Conservation (phyloP, 53 echinoderm and acorn worm species). For the Henricia sp. region DNA sequence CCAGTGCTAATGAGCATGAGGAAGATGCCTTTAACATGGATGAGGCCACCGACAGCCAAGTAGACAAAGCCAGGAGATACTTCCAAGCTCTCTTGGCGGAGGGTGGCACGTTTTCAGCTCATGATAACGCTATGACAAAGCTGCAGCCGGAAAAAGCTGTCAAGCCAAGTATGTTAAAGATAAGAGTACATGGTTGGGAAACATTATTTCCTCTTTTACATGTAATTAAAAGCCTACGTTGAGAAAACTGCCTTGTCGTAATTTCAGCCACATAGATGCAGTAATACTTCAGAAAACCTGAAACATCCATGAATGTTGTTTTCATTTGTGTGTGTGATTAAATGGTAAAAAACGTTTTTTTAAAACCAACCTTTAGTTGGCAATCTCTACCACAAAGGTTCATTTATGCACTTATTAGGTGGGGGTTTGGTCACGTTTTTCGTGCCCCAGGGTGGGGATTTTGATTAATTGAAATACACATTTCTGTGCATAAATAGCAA, state of each 20-base stretch:
- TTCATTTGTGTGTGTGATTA: background rate
- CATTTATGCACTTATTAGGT: too few species aligned
- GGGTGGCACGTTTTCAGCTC: background rate
- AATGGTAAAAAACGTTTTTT: background rate
- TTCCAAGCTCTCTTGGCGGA: background rate
- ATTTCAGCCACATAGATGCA: too few species aligned
- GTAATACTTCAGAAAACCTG: background rate
- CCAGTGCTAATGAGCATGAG: background rate
- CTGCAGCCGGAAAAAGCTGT: slow-evolving; percentile 23
- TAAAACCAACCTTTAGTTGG: too few species aligned
- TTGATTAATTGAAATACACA: too few species aligned
- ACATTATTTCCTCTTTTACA: too few species aligned
- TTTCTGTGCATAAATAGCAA: too few species aligned
- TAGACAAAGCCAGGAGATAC: slow-evolving; percentile 18
- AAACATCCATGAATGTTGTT: background rate
- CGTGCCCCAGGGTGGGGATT: too few species aligned
- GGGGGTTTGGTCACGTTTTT: too few species aligned
- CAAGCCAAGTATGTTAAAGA: background rate
- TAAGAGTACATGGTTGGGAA: too few species aligned
- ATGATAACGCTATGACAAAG: background rate
- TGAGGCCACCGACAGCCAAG: background rate
- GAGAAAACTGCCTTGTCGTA: too few species aligned
- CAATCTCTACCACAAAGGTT: too few species aligned
- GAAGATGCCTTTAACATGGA: background rate
- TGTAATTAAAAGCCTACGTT: too few species aligned